These are phyloP conservation scores for Pelvicachromis taeniatus DNA, from an alignment of 2,113 vertebrate genomes.

Conservation along the genomic window DNA sequence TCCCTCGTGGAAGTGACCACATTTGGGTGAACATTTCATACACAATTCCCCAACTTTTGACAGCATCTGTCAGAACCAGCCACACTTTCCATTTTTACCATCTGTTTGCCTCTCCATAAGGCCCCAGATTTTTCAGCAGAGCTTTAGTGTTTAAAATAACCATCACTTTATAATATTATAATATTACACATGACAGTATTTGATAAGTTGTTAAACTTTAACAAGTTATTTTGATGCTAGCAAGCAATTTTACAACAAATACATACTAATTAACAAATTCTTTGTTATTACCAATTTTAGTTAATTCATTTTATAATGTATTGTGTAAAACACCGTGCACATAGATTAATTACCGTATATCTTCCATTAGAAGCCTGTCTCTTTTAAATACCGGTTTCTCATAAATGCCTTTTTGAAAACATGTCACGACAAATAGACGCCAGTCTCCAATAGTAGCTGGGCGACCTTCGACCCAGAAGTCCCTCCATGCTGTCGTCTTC, in stretches of 20 bases:
- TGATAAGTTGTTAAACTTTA: not conserved
- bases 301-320: not conserved
- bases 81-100: not conserved
- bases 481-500: no score
- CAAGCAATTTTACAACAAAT: not conserved
- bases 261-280: not conserved
- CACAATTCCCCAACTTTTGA: constrained; percentile 38
- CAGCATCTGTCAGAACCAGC: constrained; percentile 3
- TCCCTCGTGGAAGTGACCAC: not conserved
- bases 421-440: no score
- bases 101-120: not conserved
- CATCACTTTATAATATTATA: not conserved
- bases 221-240: not conserved
- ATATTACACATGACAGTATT: not conserved
- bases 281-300: not conserved
- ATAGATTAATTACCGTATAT: not conserved
- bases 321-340: not conserved
- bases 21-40: constrained; percentile 9
- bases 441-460: no score
- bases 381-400: no score
- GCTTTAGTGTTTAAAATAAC: not conserved
- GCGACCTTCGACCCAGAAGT: no score
- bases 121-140: not conserved
- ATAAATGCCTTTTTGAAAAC: no score
- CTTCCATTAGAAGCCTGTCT: no score